These are phyloP conservation scores for Microcebus griseorufus DNA, from an alignment of 2,113 vertebrate species.

Conservation along the genomic window DNA sequence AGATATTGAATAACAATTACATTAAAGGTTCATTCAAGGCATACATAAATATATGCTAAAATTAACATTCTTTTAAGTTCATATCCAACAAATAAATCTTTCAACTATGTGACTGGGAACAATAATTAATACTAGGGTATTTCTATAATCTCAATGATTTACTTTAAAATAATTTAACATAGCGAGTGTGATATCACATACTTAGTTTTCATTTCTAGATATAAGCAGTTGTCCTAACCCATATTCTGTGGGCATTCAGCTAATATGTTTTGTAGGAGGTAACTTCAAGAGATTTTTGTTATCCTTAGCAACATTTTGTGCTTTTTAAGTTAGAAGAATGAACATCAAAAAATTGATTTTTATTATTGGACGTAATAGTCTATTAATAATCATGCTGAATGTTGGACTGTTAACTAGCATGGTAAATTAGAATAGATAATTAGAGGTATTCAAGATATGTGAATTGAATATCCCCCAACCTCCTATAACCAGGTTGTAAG, in stretches of 20 bases:
- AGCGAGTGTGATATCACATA: background rate
- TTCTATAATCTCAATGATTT: background rate
- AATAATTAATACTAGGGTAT: background rate
- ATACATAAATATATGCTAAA: background rate
- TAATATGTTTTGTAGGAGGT: background rate
- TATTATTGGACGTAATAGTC: background rate
- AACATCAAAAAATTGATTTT: slow-evolving; percentile 16
- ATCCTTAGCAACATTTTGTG: background rate
- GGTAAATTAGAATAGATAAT: background rate
- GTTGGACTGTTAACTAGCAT: background rate
- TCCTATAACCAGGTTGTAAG: background rate
- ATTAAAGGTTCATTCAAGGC: background rate
- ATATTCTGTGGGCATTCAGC: background rate
- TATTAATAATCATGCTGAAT: background rate
- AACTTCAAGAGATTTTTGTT: background rate
- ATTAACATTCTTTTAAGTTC: background rate
- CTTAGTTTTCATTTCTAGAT: background rate
- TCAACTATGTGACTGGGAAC: background rate
- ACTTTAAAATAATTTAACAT: background rate
- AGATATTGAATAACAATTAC: background rate
- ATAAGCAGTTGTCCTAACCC: background rate
- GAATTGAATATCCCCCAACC: background rate
- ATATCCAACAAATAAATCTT: background rate
- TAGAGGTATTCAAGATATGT: background rate
- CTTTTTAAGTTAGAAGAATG: background rate